phyloP scores from a whole-genome alignment of 2,797 vertebrate species.

The Eremophila alpestris region DNA sequence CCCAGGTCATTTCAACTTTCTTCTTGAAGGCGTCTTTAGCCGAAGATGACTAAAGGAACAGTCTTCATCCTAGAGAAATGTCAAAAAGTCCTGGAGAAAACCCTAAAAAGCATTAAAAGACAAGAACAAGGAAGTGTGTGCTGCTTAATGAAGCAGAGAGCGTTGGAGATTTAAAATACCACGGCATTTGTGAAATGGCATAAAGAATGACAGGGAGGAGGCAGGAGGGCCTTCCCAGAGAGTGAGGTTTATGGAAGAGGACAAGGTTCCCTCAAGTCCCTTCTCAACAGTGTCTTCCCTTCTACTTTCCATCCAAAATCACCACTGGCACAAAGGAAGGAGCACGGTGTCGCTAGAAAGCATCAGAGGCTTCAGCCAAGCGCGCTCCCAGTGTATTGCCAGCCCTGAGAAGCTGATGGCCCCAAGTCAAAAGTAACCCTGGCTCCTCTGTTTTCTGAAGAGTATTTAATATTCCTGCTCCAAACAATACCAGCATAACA shows the following conservation, averaged over 20 bases:
- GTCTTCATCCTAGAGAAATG: constrained; percentile 69
- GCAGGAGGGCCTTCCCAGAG: background rate
- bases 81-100: constrained; percentile 74
- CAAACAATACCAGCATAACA: background rate
- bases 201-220: background rate
- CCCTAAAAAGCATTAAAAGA: constrained; percentile 68
- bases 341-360: background rate
- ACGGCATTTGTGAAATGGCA: background rate
- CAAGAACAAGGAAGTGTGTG: constrained; percentile 55
- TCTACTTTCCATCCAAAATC: background rate
- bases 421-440: background rate
- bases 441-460: background rate
- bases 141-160: constrained; percentile 38
- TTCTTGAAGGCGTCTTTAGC: constrained; percentile 68
- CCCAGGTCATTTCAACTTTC: constrained; percentile 70
- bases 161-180: constrained; percentile 24
- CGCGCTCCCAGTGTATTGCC: rapidly evolving
- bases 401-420: background rate
- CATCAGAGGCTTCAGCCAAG: background rate
- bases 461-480: background rate
- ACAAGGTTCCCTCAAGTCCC: background rate
- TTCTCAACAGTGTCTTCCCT: background rate
- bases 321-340: background rate
- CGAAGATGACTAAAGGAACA: constrained; percentile 68
- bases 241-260: background rate